phyloP scores from a whole-genome alignment of 2,888 invertebrate species.

The Lycocerus yunnanus region DNA sequence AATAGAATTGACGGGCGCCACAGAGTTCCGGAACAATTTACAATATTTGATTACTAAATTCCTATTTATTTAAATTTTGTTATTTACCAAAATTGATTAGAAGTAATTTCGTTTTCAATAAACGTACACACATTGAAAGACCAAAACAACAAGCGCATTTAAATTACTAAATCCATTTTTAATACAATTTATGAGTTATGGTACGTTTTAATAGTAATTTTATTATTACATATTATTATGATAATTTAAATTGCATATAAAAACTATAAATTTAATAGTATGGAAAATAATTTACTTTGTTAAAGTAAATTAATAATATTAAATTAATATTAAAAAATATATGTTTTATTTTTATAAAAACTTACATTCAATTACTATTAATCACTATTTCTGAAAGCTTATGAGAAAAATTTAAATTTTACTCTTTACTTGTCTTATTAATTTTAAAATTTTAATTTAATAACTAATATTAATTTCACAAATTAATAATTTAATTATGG shows the following conservation, averaged over 20 bases:
- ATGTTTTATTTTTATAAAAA: too few species aligned
- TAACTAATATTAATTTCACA: too few species aligned
- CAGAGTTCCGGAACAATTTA: not conserved
- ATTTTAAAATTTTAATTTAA: too few species aligned
- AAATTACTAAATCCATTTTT: not conserved
- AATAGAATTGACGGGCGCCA: not conserved
- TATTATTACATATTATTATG: too few species aligned
- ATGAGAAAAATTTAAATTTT: too few species aligned
- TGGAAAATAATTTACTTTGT: not conserved
- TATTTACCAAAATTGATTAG: not conserved
- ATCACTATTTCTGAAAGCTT: too few species aligned
- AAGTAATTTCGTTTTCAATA: not conserved
- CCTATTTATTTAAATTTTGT: not conserved
- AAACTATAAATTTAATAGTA: not conserved
- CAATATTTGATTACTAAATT: not conserved
- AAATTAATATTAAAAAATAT: too few species aligned
- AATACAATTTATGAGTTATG: not conserved
- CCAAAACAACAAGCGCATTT: not conserved
- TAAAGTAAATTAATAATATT: not conserved
- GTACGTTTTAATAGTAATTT: too few species aligned
- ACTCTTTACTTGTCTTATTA: too few species aligned
- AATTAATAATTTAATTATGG: too few species aligned
- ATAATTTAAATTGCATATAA: not conserved
- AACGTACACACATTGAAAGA: not conserved
- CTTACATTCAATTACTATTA: too few species aligned